A percentile compares a stretch with the other conserved stretches of the same genome.
Evolutionary conservation across 2,888 invertebrate species (phyloP).

Genomic region (Griposia aprilina): DNA sequence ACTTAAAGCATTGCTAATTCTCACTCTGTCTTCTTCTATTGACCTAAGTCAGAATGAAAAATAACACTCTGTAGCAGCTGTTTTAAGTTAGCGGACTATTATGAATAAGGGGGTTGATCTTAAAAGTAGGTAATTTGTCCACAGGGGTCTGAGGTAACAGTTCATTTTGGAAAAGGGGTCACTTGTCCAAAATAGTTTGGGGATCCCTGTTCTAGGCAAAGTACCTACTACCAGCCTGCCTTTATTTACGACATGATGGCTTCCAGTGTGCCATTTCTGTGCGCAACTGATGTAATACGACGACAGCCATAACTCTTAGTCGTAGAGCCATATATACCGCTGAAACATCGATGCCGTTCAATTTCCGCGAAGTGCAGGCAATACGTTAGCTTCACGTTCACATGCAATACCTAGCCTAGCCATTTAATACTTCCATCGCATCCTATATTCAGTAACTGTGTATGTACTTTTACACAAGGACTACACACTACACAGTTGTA

Average conservation of each 20-base stretch:
- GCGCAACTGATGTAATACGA: constrained; percentile 4
- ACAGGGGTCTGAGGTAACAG: too few species aligned
- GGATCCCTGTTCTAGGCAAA: constrained; percentile 22
- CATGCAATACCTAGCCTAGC: constrained; percentile 2
- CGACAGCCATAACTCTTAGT: neutral
- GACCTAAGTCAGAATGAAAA: too few species aligned
- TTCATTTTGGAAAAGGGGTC: too few species aligned
- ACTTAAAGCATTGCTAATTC: too few species aligned
- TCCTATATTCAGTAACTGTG: neutral
- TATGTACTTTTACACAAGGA: neutral
- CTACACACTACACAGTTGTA: neutral
- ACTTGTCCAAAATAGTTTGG: too few species aligned
- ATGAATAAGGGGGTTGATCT: too few species aligned
- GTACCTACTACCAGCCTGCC: constrained; percentile 6
- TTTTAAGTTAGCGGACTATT: too few species aligned
- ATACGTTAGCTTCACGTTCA: constrained; percentile 4
- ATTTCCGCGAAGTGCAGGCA: constrained; percentile 33
- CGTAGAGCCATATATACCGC: neutral
- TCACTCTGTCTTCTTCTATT: too few species aligned
- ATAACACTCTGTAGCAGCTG: too few species aligned
- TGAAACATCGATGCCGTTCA: constrained; percentile 19
- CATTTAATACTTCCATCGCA: neutral
- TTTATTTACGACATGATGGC: constrained; percentile 16
- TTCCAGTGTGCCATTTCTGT: constrained; percentile 14
- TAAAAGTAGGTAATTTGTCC: too few species aligned